phyloP scores from a whole-genome alignment of 2,888 invertebrate species.

The Antitype chi region DNA sequence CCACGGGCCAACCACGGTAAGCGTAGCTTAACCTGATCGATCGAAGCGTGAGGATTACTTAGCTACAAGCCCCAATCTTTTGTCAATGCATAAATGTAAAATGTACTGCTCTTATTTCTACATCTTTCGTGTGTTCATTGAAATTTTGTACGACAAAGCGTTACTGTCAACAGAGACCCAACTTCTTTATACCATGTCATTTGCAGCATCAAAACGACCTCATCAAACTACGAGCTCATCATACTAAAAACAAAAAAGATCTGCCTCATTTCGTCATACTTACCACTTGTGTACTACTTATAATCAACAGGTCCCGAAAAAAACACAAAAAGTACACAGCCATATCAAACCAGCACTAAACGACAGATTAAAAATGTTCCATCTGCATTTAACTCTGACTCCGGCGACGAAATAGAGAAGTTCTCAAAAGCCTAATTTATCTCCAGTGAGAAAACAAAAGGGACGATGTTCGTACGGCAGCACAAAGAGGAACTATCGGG shows the following conservation, averaged over 20 bases:
- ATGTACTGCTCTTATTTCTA: no score
- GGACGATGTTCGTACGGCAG: slow-evolving; percentile 39
- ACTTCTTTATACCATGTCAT: neutral
- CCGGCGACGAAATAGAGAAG: neutral
- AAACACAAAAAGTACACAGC: neutral
- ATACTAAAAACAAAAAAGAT: slow-evolving; percentile 27
- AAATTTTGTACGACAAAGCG: neutral
- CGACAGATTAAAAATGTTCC: slow-evolving; percentile 38
- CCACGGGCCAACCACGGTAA: no score
- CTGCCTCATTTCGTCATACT: slow-evolving; percentile 13
- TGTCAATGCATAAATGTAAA: no score
- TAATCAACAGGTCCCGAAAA: slow-evolving; percentile 41
- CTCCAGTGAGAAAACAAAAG: slow-evolving; percentile 53
- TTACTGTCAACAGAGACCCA: neutral
- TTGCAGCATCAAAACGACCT: neutral
- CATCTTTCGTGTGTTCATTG: neutral
- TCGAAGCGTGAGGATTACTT: no score
- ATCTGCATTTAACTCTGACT: slow-evolving; percentile 19
- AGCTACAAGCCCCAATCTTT: no score
- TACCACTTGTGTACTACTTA: slow-evolving; percentile 16
- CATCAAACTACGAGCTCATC: slow-evolving; percentile 1
- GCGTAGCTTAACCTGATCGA: no score
- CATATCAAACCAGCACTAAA: slow-evolving; percentile 3
- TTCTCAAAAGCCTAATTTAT: slow-evolving; percentile 58
- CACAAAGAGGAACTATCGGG: slow-evolving; percentile 64